Conservation (phyloP, 1,140 invertebrate species). For the Meteorus sp. region DNA sequence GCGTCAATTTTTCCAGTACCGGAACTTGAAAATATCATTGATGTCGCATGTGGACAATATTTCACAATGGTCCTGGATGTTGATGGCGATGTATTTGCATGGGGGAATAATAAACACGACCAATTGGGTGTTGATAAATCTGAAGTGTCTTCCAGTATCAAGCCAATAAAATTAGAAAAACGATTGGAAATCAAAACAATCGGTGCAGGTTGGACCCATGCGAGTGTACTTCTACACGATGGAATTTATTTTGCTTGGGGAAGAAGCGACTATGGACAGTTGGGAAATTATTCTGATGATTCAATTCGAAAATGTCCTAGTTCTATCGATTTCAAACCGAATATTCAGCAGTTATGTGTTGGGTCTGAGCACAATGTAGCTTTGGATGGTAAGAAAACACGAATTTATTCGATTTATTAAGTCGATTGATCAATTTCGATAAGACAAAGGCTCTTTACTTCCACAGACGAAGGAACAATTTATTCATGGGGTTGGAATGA, state of each 20-base stretch:
- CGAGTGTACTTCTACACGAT: conserved; percentile 63
- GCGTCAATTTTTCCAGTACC: conserved; percentile 56
- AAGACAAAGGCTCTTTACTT: too few relatives aligned
- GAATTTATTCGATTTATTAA: neutral
- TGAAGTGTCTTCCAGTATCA: neutral
- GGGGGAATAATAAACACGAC: conserved; percentile 77
- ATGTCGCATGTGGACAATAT: conserved; percentile 72
- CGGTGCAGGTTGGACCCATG: conserved; percentile 75
- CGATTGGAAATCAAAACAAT: conserved; percentile 61
- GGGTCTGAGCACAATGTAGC: conserved; percentile 80
- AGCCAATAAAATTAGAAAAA: neutral
- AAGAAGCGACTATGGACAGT: conserved; percentile 78
- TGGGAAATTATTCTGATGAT: conserved; percentile 54
- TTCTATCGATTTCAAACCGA: conserved; percentile 37
- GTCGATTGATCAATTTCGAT: neutral
- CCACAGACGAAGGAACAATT: conserved; percentile 63
- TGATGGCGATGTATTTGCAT: conserved; percentile 64
- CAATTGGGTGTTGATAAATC: conserved; percentile 51
- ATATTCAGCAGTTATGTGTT: conserved; percentile 64
- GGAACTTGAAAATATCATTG: conserved; percentile 58
- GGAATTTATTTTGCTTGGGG: conserved; percentile 73
- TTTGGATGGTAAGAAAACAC: conserved; percentile 12
- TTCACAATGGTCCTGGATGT: conserved; percentile 68
- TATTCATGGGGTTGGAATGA: conserved; percentile 92
- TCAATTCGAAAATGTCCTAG: conserved; percentile 36